These are phyloP conservation scores for Aradophagus sp. DNA, from an alignment of 1,140 invertebrate species.

Conservation along the genomic window DNA sequence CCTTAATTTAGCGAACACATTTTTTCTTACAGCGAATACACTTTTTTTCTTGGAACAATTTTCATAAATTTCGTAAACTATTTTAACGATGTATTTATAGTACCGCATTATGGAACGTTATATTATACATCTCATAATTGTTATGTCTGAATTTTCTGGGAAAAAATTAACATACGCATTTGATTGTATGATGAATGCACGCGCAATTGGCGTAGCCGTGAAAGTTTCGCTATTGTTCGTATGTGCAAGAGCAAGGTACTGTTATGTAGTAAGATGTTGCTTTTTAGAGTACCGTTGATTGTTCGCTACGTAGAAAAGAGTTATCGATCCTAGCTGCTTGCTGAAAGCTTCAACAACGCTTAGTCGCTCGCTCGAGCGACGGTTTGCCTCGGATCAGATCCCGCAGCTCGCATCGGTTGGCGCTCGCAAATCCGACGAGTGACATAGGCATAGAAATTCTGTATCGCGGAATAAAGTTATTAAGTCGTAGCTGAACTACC, in stretches of 20 bases:
- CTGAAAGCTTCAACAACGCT: conserved; percentile 34
- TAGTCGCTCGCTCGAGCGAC: conserved; percentile 34
- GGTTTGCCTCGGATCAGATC: conserved; percentile 37
- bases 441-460: too few relatives aligned
- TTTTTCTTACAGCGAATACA: too few relatives aligned
- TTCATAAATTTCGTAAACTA: too few relatives aligned
- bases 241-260: conserved; percentile 51
- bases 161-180: conserved; percentile 8
- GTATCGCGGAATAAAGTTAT: conserved; percentile 27
- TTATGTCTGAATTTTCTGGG: too few relatives aligned
- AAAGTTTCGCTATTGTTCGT: conserved; percentile 52
- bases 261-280: conserved; percentile 47
- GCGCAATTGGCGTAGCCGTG: conserved; percentile 17
- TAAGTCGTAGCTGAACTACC: conserved; percentile 21
- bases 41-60: too few relatives aligned
- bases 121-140: too few relatives aligned
- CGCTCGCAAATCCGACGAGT: too few relatives aligned
- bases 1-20: too few relatives aligned
- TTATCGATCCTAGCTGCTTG: conserved; percentile 54
- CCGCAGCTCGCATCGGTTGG: conserved; percentile 15
- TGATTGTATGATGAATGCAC: conserved; percentile 9
- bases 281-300: conserved; percentile 59
- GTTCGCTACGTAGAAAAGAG: conserved; percentile 48
- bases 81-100: too few relatives aligned
- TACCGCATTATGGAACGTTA: too few relatives aligned